Percentiles rank a stretch among this genome's conserved stretches.
Evolutionary conservation across 1,140 invertebrate genomes (phyloP).

Genomic region (Drosophila auraria): DNA sequence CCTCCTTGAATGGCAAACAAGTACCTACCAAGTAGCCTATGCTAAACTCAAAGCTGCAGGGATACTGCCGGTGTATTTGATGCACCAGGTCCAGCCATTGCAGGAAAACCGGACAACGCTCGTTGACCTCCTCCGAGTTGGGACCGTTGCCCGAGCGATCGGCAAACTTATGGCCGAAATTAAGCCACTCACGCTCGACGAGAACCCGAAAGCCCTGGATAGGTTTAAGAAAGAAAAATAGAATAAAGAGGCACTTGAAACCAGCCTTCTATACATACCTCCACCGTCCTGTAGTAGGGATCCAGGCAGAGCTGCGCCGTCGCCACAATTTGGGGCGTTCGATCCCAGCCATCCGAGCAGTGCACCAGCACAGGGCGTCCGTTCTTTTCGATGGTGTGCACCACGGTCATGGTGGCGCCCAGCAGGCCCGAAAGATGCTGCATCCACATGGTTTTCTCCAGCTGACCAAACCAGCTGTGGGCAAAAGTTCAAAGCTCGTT

Average conservation of each 20-base stretch:
- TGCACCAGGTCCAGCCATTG: slow-evolving; percentile 99
- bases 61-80: slow-evolving; percentile 95
- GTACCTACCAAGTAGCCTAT: slow-evolving; percentile 93
- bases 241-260: slow-evolving; percentile 1
- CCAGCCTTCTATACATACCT: slow-evolving; percentile 86
- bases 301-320: slow-evolving; percentile 96
- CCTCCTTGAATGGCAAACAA: too few relatives aligned
- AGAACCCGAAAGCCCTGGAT: slow-evolving; percentile 94
- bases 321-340: slow-evolving; percentile 97
- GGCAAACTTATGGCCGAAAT: slow-evolving; percentile 98
- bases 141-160: slow-evolving; percentile 96
- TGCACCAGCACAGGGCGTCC: slow-evolving; percentile 97
- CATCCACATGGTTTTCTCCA: slow-evolving; percentile 96
- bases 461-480: slow-evolving; percentile 92
- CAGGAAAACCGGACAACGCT: slow-evolving; percentile 97
- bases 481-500: slow-evolving; percentile 57
- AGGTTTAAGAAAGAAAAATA: slow-evolving; percentile 29
- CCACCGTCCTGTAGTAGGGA: slow-evolving; percentile 96
- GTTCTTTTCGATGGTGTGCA: slow-evolving; percentile 92
- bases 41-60: slow-evolving; percentile 98
- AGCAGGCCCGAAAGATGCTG: slow-evolving; percentile 94
- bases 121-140: slow-evolving; percentile 93
- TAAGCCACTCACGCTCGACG: slow-evolving; percentile 97
- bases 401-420: slow-evolving; percentile 92
- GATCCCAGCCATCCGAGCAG: slow-evolving; percentile 98